These are phyloP conservation scores for Naso thynnoides DNA, from an alignment of 2,797 vertebrate genomes.

Conservation along the genomic window DNA sequence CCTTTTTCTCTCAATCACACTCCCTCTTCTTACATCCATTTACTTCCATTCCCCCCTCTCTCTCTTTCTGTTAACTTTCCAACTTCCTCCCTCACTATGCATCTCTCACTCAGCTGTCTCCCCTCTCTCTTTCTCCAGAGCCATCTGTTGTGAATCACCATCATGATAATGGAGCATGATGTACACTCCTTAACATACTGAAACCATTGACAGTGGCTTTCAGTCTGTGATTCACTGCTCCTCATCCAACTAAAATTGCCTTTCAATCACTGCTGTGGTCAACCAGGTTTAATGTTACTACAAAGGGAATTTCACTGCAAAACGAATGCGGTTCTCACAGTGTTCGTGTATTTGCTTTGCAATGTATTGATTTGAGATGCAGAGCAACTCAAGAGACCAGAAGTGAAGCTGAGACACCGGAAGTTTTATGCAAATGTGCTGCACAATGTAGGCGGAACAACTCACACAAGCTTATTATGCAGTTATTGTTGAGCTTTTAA, in stretches of 20 bases:
- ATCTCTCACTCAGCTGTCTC: conserved; percentile 30
- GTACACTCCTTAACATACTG: conserved; percentile 62
- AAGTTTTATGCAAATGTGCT: neutral
- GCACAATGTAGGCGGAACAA: neutral
- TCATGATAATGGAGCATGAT: conserved; percentile 63
- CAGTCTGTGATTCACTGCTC: conserved; percentile 50
- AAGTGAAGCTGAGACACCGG: neutral
- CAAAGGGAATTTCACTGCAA: neutral
- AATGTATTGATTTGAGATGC: neutral
- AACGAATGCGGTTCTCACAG: neutral
- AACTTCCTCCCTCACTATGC: conserved; percentile 15
- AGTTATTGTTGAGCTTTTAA: neutral
- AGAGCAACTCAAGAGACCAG: neutral
- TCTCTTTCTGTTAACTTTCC: conserved; percentile 3
- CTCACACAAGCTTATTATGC: conserved; percentile 1
- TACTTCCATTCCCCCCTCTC: neutral
- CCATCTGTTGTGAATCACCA: conserved; percentile 67
- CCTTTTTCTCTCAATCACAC: conserved; percentile 29
- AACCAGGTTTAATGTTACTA: neutral
- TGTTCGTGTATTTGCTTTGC: conserved; percentile 8
- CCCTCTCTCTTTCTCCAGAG: conserved; percentile 10
- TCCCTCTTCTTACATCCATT: conserved; percentile 1
- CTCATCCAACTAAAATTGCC: conserved; percentile 43
- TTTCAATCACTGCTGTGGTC: conserved; percentile 13
- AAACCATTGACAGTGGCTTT: conserved; percentile 47